Base-by-base conservation (phyloP, 2,113 vertebrate species). In the Anolis carolinensis region DNA sequence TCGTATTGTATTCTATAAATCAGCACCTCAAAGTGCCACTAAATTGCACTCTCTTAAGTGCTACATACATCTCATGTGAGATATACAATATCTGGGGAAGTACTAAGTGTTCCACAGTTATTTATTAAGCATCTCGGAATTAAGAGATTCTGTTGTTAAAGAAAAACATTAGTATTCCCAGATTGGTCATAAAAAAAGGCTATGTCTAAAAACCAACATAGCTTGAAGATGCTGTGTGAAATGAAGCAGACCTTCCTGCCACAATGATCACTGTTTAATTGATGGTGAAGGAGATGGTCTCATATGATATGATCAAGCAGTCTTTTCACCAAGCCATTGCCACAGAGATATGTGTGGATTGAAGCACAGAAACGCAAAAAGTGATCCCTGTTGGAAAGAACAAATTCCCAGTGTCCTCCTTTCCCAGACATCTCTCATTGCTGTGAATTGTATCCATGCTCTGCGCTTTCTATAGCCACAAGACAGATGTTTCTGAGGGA, bases 101-200 rank as follows among this genome's bases (percentile, higher is more conserved):
- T 84, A 34, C 72, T 75, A 63, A 76, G 59, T 48, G 20, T 75
- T 84, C 5, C 36, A 84, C 55, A 76, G 48, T 75, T 75, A 48
- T 83, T 83, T 63, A 62, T 36, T 76, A 76, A 36, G 32, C 59
- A 76, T 75, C 55, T 63, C 18, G 65, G 82, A n/a, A 76, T 75
- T 75, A 59, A 32, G 16, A 81, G 27, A 81, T 68, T 6, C 30
- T 21, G 16, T 81, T 68, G 79, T 20, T 81, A 39, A 68, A 50
- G 63, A 50, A 70, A 68, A 36, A 68, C 44, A 30, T 50, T 65
- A 39, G 59, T 5, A 44, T 52, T 11, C 4, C 13, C 16, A 65
- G 44, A 5, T 30, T 27, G 55, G 34, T 59, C 55, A 59, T 59
- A 59, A 59, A 67, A 59, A 67, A 67, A 67, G 23, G 63, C 23